Base-by-base conservation (phyloP, 2,113 vertebrate genomes). In the Rhombomys opimus region DNA sequence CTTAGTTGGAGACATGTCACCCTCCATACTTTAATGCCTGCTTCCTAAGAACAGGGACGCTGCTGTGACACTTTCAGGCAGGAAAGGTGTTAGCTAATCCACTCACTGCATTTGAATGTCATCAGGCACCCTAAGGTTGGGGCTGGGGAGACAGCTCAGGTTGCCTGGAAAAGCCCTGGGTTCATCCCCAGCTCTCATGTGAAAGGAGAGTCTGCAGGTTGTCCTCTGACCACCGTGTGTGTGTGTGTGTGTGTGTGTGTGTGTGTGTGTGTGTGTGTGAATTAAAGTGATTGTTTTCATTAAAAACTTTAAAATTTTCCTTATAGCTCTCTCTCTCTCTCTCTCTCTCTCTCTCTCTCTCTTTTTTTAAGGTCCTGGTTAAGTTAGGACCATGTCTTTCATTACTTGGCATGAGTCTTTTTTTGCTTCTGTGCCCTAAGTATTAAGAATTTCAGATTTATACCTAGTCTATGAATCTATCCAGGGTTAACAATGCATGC, bases 1-100 rank as follows among this genome's bases (percentile, higher is more conserved):
- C 3, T 68, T 46, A 73, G 25, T 46, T 85, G 84, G 22, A 95
- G 68, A 96, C 52, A 41, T 84, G 76, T 72, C 65, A 23, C 41
- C 52, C 38, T 32, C 27, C 80, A 82, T 1, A 65, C 54, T 70
- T 95, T 35, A 91, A 32, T 20, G 20, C 35, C 41, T 52, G 46
- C 11, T 89, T 96, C 67, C 82, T 88, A 87, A 93, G 61, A 89
- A 95, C 18, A 54, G 70, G 59, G 86, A 87, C 14, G 46, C 63
- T 80, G 70, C 17, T n/a, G n/a, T n/a, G 27, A 30, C 93, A 13
- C 86, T 68, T 30, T 50, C 77, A 82, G 86, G 82, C 67, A 87
- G 50, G 46, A 90, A 87, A 70, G 75, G 38, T 76, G 70, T 76
- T 23, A 89, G 67, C 59, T 89, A 87, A 91, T 18, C 25, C 7